phyloP scores from a whole-genome alignment of 2,113 vertebrate species.

The Misgurnus mizolepis region DNA sequence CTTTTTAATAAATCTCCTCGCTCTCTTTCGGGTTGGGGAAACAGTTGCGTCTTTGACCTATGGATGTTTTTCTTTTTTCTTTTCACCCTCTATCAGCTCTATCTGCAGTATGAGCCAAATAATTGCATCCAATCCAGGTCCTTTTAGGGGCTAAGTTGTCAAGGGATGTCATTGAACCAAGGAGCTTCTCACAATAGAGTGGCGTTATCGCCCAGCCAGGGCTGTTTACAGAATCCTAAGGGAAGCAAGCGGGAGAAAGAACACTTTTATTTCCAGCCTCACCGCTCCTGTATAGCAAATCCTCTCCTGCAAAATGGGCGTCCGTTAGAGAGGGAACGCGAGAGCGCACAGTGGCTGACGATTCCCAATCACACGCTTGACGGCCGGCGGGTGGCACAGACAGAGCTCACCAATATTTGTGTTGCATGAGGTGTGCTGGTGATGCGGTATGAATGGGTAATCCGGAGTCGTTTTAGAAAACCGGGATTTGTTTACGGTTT shows the following conservation, averaged over 20 bases:
- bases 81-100: conserved; percentile 25
- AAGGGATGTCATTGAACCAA: conserved; percentile 41
- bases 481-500: conserved; percentile 6
- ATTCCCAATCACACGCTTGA: conserved; percentile 46
- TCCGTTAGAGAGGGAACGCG: conserved; percentile 8
- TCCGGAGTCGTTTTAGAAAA: conserved; percentile 9
- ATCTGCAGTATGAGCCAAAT: conserved; percentile 42
- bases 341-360: conserved; percentile 26
- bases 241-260: conserved; percentile 22
- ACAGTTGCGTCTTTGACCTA: conserved; percentile 1
- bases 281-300: conserved; percentile 31
- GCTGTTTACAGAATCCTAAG: conserved; percentile 51
- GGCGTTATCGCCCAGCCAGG: conserved; percentile 37
- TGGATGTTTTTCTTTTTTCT: conserved; percentile 7
- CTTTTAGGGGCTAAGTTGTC: conserved; percentile 37
- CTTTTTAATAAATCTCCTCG: conserved; percentile 8
- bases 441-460: conserved; percentile 36
- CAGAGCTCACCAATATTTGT: conserved; percentile 19
- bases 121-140: conserved; percentile 40
- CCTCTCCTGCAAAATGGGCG: conserved; percentile 35
- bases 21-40: conserved; percentile 11
- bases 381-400: conserved; percentile 23
- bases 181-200: conserved; percentile 42
- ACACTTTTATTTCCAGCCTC: conserved; percentile 46
- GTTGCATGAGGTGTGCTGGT: conserved; percentile 21